Conservation (phyloP, 2,797 vertebrate species). For the Echeneis naucrates region DNA sequence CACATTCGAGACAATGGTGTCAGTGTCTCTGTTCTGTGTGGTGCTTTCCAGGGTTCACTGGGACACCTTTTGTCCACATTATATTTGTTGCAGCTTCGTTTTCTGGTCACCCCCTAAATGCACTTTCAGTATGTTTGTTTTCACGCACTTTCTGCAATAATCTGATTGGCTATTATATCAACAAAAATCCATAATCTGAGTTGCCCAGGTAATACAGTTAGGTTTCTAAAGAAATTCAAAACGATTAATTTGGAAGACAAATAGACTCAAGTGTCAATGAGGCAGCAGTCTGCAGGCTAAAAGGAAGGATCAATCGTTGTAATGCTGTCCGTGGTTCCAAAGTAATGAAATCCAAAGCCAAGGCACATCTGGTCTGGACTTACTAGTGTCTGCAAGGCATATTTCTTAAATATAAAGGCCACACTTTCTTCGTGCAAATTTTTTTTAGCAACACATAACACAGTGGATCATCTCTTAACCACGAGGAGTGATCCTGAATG, state of each 20-base stretch:
- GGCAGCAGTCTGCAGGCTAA: not conserved
- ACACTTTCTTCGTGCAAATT: slow-evolving; percentile 7
- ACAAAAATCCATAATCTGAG: not conserved
- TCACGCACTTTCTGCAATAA: not conserved
- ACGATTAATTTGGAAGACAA: slow-evolving; percentile 4
- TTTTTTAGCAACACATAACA: not conserved
- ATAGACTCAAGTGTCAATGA: not conserved
- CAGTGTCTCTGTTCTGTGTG: not conserved
- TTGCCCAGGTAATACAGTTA: not conserved
- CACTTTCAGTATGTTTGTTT: not conserved
- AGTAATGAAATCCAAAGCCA: slow-evolving; percentile 26
- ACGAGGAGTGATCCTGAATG: not conserved
- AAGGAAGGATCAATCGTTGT: slow-evolving; percentile 1
- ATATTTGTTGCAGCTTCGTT: too few species aligned
- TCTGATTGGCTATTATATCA: not conserved
- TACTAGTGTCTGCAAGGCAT: not conserved
- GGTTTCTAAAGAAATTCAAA: not conserved
- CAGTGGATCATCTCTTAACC: not conserved
- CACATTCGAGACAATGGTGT: not conserved
- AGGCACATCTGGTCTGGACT: slow-evolving; percentile 8
- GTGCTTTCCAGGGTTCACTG: not conserved
- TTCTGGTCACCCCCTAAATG: not conserved
- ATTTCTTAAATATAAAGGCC: not conserved
- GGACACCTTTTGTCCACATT: not conserved
- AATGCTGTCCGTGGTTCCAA: slow-evolving; percentile 5